These are phyloP conservation scores for Poecilia wingei DNA, from an alignment of 2,797 vertebrate genomes.

Conservation along the genomic window DNA sequence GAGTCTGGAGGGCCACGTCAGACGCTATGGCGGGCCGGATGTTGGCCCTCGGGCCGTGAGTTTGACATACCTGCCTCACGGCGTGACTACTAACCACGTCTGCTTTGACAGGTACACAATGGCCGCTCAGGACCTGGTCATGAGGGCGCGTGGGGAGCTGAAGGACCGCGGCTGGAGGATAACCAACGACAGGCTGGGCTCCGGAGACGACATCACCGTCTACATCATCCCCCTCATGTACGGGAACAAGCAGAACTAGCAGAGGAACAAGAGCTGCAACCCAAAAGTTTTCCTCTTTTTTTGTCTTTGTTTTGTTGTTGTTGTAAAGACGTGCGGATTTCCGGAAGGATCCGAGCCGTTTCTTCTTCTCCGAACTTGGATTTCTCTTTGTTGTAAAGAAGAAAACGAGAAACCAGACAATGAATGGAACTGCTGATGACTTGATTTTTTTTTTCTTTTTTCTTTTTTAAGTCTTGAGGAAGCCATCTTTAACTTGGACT, in stretches of 20 bases:
- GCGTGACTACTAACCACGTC: background rate
- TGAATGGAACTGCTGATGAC: slow-evolving; percentile 22
- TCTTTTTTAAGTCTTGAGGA: slow-evolving; percentile 15
- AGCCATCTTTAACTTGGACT: slow-evolving; percentile 40
- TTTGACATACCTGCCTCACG: too few species aligned
- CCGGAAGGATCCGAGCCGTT: slow-evolving; percentile 29
- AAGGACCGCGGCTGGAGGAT: slow-evolving; percentile 98
- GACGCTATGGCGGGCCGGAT: too few species aligned
- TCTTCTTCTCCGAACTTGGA: slow-evolving; percentile 28
- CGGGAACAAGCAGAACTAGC: slow-evolving; percentile 86
- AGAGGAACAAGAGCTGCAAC: background rate
- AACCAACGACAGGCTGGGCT: slow-evolving; percentile 92
- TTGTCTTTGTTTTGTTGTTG: slow-evolving; percentile 14
- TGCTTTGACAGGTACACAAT: slow-evolving; percentile 88
- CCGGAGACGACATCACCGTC: slow-evolving; percentile 97
- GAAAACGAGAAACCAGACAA: slow-evolving; percentile 21
- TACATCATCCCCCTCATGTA: slow-evolving; percentile 94
- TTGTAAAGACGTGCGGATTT: slow-evolving; percentile 41
- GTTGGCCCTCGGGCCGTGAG: too few species aligned
- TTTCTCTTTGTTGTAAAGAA: slow-evolving; percentile 26
- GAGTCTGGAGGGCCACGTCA: too few species aligned
- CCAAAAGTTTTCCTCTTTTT: slow-evolving; percentile 12
- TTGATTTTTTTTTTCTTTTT: background rate
- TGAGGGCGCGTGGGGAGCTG: slow-evolving; percentile 92
- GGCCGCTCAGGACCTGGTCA: slow-evolving; percentile 96